Percentiles rank a stretch among this genome's conserved stretches.
These are phyloP conservation scores for Nesidiocoris tenuis DNA, from an alignment of 2,888 invertebrate genomes.

Conservation along the genomic window DNA sequence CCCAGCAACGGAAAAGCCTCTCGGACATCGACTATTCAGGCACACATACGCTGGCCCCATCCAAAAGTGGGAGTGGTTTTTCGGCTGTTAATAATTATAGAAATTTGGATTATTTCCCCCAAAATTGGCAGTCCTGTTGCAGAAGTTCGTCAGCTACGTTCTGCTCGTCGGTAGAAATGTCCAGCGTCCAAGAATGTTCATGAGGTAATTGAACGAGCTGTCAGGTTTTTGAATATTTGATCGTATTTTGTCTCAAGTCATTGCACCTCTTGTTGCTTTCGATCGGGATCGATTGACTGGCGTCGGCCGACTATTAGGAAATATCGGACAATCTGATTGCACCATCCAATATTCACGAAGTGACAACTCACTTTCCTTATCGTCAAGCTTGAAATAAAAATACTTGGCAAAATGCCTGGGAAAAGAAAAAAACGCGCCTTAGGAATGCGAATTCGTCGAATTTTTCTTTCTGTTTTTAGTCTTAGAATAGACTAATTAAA, in stretches of 20 bases:
- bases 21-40: background rate
- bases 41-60: constrained; percentile 7
- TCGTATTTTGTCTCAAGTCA: background rate
- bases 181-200: constrained; percentile 31
- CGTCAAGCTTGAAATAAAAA: too few relatives aligned
- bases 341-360: too few relatives aligned
- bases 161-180: constrained; percentile 15
- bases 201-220: constrained; percentile 14
- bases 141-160: constrained; percentile 1
- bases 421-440: too few relatives aligned
- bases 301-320: background rate
- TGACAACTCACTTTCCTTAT: too few relatives aligned
- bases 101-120: constrained; percentile 7
- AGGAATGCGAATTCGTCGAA: background rate
- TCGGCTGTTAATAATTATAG: constrained; percentile 37
- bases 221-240: background rate
- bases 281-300: constrained; percentile 6
- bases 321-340: too few relatives aligned
- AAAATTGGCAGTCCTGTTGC: background rate
- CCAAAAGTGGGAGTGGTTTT: constrained; percentile 40
- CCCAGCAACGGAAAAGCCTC: background rate
- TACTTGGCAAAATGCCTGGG: too few relatives aligned
- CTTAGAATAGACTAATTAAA: background rate
- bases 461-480: background rate
- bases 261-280: background rate